Evolutionary conservation across 2,797 vertebrate genomes (phyloP), one percentile per base, ranked within the genome.

Genomic region (Poecilia gillii): DNA sequence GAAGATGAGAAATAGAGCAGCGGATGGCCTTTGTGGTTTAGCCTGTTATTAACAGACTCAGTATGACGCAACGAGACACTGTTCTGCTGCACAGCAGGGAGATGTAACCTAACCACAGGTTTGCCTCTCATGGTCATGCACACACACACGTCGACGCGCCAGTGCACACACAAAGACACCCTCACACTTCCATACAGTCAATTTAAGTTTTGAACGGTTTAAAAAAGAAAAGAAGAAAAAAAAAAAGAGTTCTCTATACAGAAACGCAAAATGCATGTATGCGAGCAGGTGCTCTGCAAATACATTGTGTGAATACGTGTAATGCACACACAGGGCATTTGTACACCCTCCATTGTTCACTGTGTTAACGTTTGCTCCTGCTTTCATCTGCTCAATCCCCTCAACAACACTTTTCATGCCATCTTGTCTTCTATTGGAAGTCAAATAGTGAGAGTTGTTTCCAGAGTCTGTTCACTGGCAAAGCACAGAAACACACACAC

Each of bases 81-180:
- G 90, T 87, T 93, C 91, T 91, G 88, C 91, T 81, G 90, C 87
- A 87, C 93, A 93, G 92, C 92, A 90, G 90, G 91, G 90, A 93
- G 92, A 93, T 94, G 93, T 93, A 93, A 91, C 91, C 89, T 93
- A 93, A 95, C 93, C 94, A 90, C 94, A 94, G 90, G 92, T 89
- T 86, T 89, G 88, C 90, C 86, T 92, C 90, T 90, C 80, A 87
- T 76, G 57, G 74, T 89, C 89, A 89, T 87, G 80, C 77, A 73
- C 81, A 83, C 23, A 0, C 18, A 55, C 71, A 72, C 64, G 49
- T 46, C 8, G 16, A 16, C 51, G 13, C 14, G 14, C 59, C 64
- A 45, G 39, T n/a, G 31, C 43, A 28, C 25, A 83, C 77, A 73
- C 74, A 76, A 64, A 64, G 59, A 64, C 59, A 33, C 28, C 4